A percentile compares a stretch with the other conserved stretches of the same genome.
phyloP scores from a whole-genome alignment of 2,797 vertebrate genomes.

The Lutjanus argentimaculatus region DNA sequence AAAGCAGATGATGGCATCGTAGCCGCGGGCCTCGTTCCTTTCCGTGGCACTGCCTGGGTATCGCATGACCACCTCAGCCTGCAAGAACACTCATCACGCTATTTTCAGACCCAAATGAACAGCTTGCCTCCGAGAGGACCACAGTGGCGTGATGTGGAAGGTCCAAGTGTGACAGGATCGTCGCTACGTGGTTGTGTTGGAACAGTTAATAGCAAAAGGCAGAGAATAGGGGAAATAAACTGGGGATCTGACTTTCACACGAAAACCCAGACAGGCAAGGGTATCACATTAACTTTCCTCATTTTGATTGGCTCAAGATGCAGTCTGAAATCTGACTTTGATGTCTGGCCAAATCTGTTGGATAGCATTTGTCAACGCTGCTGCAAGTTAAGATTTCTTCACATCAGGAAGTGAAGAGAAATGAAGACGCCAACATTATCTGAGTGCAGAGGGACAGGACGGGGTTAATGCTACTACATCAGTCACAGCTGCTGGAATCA shows the following conservation, averaged over 20 bases:
- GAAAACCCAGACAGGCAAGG: slow-evolving; percentile 12
- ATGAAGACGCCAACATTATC: neutral
- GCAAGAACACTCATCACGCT: slow-evolving; percentile 55
- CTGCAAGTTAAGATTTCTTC: slow-evolving; percentile 17
- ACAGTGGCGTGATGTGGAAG: slow-evolving; percentile 29
- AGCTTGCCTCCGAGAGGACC: slow-evolving; percentile 57
- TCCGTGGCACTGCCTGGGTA: slow-evolving; percentile 49
- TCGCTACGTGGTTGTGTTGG: slow-evolving; percentile 8
- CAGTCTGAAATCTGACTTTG: slow-evolving; percentile 31
- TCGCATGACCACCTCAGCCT: slow-evolving; percentile 72
- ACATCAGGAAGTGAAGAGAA: slow-evolving; percentile 31
- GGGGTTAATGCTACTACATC: slow-evolving; percentile 33
- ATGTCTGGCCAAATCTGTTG: slow-evolving; percentile 41
- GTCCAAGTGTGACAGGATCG: slow-evolving; percentile 29
- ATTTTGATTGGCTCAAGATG: slow-evolving; percentile 36
- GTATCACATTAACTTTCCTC: slow-evolving; percentile 18
- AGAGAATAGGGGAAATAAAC: neutral
- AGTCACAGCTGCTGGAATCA: slow-evolving; percentile 24
- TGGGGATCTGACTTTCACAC: slow-evolving; percentile 25
- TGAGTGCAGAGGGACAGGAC: slow-evolving; percentile 16
- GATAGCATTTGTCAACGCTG: slow-evolving; percentile 22
- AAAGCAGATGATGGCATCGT: slow-evolving; percentile 54
- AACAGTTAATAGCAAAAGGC: slow-evolving; percentile 35
- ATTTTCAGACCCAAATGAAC: slow-evolving; percentile 70
- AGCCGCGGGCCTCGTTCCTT: slow-evolving; percentile 47